Evolutionary conservation across 1,140 invertebrate genomes (phyloP), one percentile per base, ranked within the genome.

Genomic region (Phthorimaea operculella): DNA sequence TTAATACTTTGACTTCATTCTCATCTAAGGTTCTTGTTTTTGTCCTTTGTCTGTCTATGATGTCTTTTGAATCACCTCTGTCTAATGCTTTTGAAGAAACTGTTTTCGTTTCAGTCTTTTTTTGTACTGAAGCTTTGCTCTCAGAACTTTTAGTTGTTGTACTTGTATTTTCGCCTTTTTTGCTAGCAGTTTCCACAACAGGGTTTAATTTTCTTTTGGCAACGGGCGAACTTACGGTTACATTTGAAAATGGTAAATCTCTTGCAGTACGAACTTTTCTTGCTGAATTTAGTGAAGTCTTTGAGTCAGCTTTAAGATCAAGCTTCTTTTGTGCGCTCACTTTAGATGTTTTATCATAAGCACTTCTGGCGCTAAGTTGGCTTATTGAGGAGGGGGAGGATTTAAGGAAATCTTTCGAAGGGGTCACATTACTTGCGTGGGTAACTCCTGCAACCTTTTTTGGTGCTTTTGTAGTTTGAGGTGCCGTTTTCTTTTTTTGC

Each of bases 1-100:
- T 82, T 4, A 86, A 59, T 1, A 85, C 59, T 58, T 83, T 85
- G 0, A 85, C 74, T 71, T 86, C 85, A 55, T 73, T 59, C 1
- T 83, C 76, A 44, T 79, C 72, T 33, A 86, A 68, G 4, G 85
- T 86, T 33, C 83, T 74, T 6, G 85, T 86, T 55, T 79, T 76
- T 10, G 74, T 72, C 28, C 85, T 52, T 44, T 57, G 12, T 50
- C 59, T 53, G 33, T 42, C 52, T 15, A 3, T 53, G 33, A 60
- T 28, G 21, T 28, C 21, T 6, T 28, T 6, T 28, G 21, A 28
- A 28, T 28, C 21, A 4, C 21, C 21, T 28, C 21, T 28, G 21
- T 28, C 21, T 28, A 28, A 28, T 28, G 21, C 21, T 28, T 28
- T 28, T 28, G 21, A 28, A 10, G 36, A 39, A 12, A 28, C 21